Conservation (phyloP, 2,888 invertebrate genomes). For the Acanthosepion pharaonis region DNA sequence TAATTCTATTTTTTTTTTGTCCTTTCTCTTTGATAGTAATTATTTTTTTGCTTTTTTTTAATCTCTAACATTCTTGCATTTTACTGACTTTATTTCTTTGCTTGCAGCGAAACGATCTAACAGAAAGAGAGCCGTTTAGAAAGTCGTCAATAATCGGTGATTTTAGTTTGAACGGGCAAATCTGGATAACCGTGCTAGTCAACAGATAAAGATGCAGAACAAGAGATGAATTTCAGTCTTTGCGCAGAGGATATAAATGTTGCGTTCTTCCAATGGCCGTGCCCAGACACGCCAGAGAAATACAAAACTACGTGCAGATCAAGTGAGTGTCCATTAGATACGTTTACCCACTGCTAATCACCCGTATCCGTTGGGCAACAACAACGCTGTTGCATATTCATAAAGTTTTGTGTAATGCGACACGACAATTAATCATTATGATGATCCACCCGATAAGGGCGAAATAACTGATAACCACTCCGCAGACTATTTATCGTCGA, state of each 20-base stretch:
- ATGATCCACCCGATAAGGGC: neutral
- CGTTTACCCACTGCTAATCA: neutral
- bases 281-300: neutral
- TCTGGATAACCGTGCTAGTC: no score
- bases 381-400: conserved; percentile 20
- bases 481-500: neutral
- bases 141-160: no score
- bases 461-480: neutral
- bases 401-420: neutral
- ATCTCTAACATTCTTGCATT: no score
- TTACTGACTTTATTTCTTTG: no score
- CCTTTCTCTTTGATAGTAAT: no score
- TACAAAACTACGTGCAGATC: neutral
- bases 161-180: no score
- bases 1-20: no score
- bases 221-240: neutral
- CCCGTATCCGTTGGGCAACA: conserved; percentile 33
- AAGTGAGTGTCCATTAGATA: conserved; percentile 4
- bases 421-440: conserved; percentile 33
- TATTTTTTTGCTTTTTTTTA: no score
- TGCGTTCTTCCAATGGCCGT: neutral
- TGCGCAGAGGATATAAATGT: neutral
- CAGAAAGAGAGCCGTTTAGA: no score
- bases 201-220: neutral
- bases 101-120: no score